Evolutionary conservation across 2,113 vertebrate genomes (phyloP), one percentile per base, ranked within the genome.

Genomic region (zebrafish (Danio rerio)): DNA sequence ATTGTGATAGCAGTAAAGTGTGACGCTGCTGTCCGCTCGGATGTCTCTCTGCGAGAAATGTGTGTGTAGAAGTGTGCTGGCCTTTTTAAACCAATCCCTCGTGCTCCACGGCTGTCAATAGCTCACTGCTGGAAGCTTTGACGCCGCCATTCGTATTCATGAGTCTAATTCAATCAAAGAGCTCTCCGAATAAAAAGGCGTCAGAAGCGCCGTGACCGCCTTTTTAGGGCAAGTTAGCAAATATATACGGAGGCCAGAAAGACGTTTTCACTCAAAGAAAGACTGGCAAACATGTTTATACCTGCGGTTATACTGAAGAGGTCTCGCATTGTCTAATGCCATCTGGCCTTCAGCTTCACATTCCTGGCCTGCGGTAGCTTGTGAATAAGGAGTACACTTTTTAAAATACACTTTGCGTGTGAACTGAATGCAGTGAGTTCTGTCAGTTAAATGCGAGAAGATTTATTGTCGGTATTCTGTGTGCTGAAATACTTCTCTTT

Each of bases 91-190:
- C 55, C 55, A 40, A n/a, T 47, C 42, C 42, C 73, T 75, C 45
- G 1, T 63, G 47, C 18, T 21, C 66, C 62, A 65, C 21, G 65
- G 47, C 31, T 81, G 79, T 81, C 83, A 78, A 81, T 85, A 71
- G 80, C 70, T 85, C 73, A 53, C 80, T 43, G 84, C 80, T 82
- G 80, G 84, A 79, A 56, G 75, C 80, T 85, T 63, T 79, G 80
- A 85, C 80, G 72, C 59, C 12, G 18, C 42, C 59, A 82, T 85
- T 85, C 56, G 81, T 85, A 82, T 85, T 85, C 80, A 85, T 85
- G 84, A 85, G 84, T 45, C 80, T 85, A 85, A 85, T 85, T 85
- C 68, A 82, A 82, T 85, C 84, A 85, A 78, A 78, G 75, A 63
- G 75, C 58, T 50, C 75, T 52, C 59, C 0, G 45, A 63, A 63